Conservation (phyloP, 2,888 invertebrate species). For the Clepsis dumicolana region DNA sequence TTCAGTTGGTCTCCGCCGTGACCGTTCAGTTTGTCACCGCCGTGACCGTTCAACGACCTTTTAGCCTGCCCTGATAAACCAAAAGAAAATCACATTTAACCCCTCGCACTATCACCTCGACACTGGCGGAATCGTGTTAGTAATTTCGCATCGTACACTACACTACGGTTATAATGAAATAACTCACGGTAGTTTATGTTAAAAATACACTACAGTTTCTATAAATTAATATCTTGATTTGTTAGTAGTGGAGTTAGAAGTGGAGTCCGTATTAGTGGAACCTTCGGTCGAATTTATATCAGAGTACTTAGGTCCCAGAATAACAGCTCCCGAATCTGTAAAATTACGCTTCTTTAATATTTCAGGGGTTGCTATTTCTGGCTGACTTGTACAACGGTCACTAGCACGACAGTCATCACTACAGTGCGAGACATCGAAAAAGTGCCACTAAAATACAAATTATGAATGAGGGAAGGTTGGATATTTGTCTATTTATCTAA, state of each 20-base stretch:
- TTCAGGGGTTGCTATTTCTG: conserved; percentile 45
- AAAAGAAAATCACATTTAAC: conserved; percentile 69
- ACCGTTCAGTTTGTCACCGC: conserved; percentile 45
- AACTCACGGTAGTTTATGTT: background rate
- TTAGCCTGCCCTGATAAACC: conserved; percentile 77
- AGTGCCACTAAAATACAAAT: conserved; percentile 54
- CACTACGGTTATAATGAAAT: conserved; percentile 8
- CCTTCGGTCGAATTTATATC: conserved; percentile 66
- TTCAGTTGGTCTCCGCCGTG: conserved; percentile 43
- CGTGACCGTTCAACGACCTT: conserved; percentile 49
- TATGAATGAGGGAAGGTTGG: conserved; percentile 47
- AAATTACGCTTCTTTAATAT: conserved; percentile 63
- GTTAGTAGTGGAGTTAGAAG: conserved; percentile 50
- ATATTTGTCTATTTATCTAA: conserved; percentile 42
- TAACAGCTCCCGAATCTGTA: conserved; percentile 73
- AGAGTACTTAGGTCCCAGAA: conserved; percentile 67
- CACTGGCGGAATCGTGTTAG: conserved; percentile 79
- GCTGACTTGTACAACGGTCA: conserved; percentile 46
- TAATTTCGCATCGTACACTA: conserved; percentile 47
- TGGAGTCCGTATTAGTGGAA: conserved; percentile 64
- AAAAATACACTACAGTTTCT: conserved; percentile 21
- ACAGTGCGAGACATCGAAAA: conserved; percentile 63
- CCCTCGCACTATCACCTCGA: conserved; percentile 57
- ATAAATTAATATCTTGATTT: conserved; percentile 53
- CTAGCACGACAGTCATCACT: conserved; percentile 45